phyloP scores from a whole-genome alignment of 2,888 invertebrate species.

The Oasisia sp. region DNA sequence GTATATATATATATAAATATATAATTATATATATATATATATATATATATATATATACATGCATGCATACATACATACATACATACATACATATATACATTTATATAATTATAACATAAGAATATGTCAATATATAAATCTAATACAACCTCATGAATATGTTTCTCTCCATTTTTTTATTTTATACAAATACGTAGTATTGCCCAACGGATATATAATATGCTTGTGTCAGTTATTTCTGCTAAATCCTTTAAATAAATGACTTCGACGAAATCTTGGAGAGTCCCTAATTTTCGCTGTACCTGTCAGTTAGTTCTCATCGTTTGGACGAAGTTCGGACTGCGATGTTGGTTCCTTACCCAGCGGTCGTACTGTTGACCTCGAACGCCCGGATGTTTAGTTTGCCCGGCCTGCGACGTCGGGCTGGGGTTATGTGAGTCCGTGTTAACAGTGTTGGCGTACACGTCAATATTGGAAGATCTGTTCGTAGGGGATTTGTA shows the following conservation, averaged over 20 bases:
- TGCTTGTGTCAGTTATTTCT: not conserved
- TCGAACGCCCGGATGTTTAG: constrained; percentile 1
- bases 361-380: not conserved
- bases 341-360: not conserved
- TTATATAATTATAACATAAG: no score
- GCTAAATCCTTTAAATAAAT: not conserved
- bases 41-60: no score
- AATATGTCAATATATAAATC: no score
- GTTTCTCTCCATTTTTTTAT: no score
- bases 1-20: no score
- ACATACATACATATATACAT: no score
- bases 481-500: not conserved
- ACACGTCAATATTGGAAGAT: constrained; percentile 13
- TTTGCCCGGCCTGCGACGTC: not conserved
- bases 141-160: no score
- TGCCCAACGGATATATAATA: no score
- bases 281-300: not conserved
- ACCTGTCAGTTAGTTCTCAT: not conserved
- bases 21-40: no score
- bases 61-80: no score
- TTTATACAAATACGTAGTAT: no score
- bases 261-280: not conserved
- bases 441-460: not conserved
- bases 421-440: not conserved
- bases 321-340: not conserved